A percentile compares a stretch with the other conserved stretches of the same genome.
phyloP scores from a whole-genome alignment of 2,888 invertebrate genomes.

The Mystacides longicornis region DNA sequence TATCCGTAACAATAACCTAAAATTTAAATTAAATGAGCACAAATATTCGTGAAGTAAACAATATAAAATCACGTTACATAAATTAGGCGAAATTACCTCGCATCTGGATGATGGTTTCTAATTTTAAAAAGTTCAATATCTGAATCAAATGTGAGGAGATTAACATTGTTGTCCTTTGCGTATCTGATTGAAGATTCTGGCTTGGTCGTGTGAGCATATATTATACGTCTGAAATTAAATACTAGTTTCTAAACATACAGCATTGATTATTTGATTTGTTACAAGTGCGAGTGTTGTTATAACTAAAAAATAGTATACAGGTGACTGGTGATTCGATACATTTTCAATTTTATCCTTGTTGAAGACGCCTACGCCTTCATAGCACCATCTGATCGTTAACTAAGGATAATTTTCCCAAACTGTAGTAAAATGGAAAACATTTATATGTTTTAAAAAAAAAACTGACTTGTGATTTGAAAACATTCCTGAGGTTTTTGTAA shows the following conservation, averaged over 20 bases:
- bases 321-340: too few species aligned
- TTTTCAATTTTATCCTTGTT: too few species aligned
- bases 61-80: neutral
- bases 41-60: neutral
- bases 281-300: too few species aligned
- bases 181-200: conserved; percentile 82
- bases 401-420: too few species aligned
- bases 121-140: conserved; percentile 88
- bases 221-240: conserved; percentile 56
- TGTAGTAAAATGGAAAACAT: too few species aligned
- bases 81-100: conserved; percentile 51
- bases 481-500: too few species aligned
- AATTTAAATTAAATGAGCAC: neutral
- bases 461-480: too few species aligned
- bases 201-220: conserved; percentile 95
- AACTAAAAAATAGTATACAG: too few species aligned
- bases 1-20: conserved; percentile 79
- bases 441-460: too few species aligned
- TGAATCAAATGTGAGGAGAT: conserved; percentile 88
- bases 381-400: too few species aligned
- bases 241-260: neutral
- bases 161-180: conserved; percentile 67
- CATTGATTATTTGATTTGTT: neutral
- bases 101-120: conserved; percentile 70
- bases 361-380: too few species aligned